Evolutionary conservation across 2,797 vertebrate genomes (phyloP).

Genomic region (Sarcoramphus papa): DNA sequence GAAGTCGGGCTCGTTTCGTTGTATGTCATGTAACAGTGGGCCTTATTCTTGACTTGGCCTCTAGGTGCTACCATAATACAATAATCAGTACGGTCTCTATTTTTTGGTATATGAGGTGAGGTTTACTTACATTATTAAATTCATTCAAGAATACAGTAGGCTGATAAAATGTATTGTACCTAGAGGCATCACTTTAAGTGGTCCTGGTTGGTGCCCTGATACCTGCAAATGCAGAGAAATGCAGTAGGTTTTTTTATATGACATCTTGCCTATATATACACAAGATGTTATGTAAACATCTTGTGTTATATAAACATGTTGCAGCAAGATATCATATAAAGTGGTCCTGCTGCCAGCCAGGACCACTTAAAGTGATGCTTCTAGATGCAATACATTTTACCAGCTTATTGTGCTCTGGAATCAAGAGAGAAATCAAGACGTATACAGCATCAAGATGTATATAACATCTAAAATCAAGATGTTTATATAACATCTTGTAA

Average conservation of each 20-base stretch:
- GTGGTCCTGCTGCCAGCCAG: background rate
- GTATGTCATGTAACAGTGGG: fast-evolving
- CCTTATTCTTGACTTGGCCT: background rate
- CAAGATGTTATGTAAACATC: background rate
- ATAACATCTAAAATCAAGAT: background rate
- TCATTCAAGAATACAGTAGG: background rate
- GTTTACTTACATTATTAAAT: background rate
- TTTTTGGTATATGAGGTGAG: fast-evolving
- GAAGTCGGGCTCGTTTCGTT: background rate
- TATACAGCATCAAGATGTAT: background rate
- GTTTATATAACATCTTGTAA: background rate
- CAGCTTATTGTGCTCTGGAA: background rate
- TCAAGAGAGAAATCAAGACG: background rate
- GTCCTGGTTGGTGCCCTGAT: background rate
- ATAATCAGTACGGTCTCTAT: fast-evolving
- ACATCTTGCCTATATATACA: background rate
- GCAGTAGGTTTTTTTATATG: background rate
- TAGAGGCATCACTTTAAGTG: background rate
- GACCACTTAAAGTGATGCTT: background rate
- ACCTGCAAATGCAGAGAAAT: background rate
- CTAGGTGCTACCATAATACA: slow-evolving; percentile 24
- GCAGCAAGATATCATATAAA: background rate
- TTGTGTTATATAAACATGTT: background rate
- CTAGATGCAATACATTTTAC: background rate
- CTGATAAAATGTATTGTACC: background rate